Base-by-base conservation (phyloP, 2,113 vertebrate genomes). In the Shinisaurus crocodilurus region DNA sequence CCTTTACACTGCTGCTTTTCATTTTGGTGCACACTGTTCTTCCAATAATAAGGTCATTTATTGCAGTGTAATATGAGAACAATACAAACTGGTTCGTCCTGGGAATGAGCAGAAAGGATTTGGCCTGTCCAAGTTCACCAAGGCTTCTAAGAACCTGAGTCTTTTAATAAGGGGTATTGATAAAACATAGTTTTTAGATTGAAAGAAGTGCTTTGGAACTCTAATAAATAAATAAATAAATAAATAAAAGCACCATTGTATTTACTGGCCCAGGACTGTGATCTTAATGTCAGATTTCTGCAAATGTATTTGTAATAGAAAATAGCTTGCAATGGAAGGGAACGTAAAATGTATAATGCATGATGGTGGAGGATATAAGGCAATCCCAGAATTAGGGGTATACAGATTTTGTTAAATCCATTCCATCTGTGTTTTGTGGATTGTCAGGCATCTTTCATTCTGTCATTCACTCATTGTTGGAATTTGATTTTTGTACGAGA, bases 91-190 rank as follows among this genome's bases (percentile, higher is more conserved):
- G 70, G 40, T 77, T 84, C 88, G 88, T 93, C 91, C 94, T 96
- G 95, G 94, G 95, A 97, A 96, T 91, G 0, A 7, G 3, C 90
- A 93, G 84, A 80, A 94, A 76, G 32, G 79, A 69, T 90, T 88
- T 90, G 88, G 92, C 86, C 85, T 95, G 90, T 92, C 50, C 91
- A 86, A 45, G 90, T 96, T 92, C 93, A 45, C 93, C 94, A 82
- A 80, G 37, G 85, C 54, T 94, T 96, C 90, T 86, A 89, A 94
- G 27, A 95, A 90, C 37, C 92, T 82, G 81, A 93, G 57, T 82
- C 65, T 93, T 94, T 96, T 91, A 76, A 87, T 57, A 86, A 60
- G 34, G 32, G 9, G 54, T 57, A 37, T 57, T 40, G 69, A 75
- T 57, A 57, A 74, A 75, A 50, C 13, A 5, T 25, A 75, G 70